Percentiles rank a stretch among this genome's conserved stretches.
These are phyloP conservation scores for Gonatopus flavifemur DNA, from an alignment of 1,140 invertebrate genomes.

Conservation along the genomic window DNA sequence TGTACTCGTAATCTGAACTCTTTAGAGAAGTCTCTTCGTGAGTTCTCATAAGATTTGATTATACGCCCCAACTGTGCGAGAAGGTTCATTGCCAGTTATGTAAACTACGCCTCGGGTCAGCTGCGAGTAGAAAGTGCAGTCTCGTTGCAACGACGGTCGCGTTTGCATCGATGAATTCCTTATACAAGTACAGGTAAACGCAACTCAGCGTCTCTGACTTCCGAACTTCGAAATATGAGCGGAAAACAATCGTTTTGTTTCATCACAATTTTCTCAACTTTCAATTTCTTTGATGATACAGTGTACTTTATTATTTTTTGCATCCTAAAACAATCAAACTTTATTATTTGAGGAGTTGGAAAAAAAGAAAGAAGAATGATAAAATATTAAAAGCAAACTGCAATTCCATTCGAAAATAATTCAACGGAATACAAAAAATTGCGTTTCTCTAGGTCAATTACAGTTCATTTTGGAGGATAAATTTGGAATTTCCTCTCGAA, in stretches of 20 bases:
- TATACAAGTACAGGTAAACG: neutral
- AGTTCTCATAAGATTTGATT: slow-evolving; percentile 7
- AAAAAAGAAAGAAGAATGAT: too few relatives aligned
- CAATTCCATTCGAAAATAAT: too few relatives aligned
- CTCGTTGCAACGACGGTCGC: slow-evolving; percentile 6
- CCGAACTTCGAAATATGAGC: neutral
- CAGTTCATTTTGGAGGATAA: too few relatives aligned
- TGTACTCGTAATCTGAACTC: too few relatives aligned
- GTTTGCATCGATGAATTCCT: neutral
- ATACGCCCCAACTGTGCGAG: slow-evolving; percentile 9
- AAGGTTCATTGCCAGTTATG: slow-evolving; percentile 47
- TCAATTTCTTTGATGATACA: neutral
- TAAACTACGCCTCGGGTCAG: slow-evolving; percentile 31
- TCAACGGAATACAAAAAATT: too few relatives aligned
- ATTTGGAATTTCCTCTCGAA: too few relatives aligned
- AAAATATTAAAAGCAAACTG: too few relatives aligned
- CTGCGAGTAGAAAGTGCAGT: slow-evolving; percentile 30
- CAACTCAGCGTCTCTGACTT: neutral
- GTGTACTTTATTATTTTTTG: neutral
- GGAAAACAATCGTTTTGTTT: neutral
- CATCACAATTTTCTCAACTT: neutral
- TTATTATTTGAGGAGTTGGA: too few relatives aligned
- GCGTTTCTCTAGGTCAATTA: too few relatives aligned
- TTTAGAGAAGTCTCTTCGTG: neutral
- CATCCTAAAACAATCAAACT: too few relatives aligned